Evolutionary conservation across 2,113 vertebrate genomes (phyloP), one percentile per base, ranked within the genome.

Genomic region (Erythrocercus mccallii): DNA sequence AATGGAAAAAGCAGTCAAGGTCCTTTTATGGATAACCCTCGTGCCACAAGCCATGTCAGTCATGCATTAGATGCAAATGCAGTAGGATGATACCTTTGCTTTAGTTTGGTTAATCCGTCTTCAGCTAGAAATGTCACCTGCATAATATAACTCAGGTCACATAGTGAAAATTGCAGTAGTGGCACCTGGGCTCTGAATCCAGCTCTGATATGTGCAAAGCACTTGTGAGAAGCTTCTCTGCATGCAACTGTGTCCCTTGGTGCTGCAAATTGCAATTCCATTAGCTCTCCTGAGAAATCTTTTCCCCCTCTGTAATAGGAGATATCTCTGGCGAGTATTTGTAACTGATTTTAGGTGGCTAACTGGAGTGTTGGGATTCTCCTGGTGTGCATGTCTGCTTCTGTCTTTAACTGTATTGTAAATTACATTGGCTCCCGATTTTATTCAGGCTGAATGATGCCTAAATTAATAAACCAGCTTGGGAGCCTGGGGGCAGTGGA

Each of bases 31-130:
- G n/a, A 28, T 44, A 45, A 51, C 5, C 9, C 2, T 57, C 5
- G 0, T 77, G n/a, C n/a, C 12, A 22, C 19, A 54, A 85, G 20
- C 30, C 1, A 0, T 6, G 44, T 40, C 25, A 31, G 15, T 40
- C 30, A 47, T 23, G 20, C 9, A 14, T 25, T n/a, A 47, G 21
- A 33, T 56, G 38, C 4, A 87, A n/a, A 60, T 38, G 14, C 9
- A 65, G 5, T 7, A 22, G 24, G 21, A 8, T n/a, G 37, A 37
- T 50, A 50, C 3, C 3, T 50, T 24, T 78, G 28, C 22, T 44
- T 7, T 31, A 1, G 45, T 78, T 70, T 74, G 64, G 64, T 42
- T 58, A 38, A 54, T 48, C 23, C 44, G 3, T 65, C 12, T 70
- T 81, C 5, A 35, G 7, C n/a, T 14, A 7, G 10, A 81, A 83